A percentile compares a stretch with the other conserved stretches of the same genome.
Conservation (phyloP, 2,888 invertebrate species). For the Catocala nupta region DNA sequence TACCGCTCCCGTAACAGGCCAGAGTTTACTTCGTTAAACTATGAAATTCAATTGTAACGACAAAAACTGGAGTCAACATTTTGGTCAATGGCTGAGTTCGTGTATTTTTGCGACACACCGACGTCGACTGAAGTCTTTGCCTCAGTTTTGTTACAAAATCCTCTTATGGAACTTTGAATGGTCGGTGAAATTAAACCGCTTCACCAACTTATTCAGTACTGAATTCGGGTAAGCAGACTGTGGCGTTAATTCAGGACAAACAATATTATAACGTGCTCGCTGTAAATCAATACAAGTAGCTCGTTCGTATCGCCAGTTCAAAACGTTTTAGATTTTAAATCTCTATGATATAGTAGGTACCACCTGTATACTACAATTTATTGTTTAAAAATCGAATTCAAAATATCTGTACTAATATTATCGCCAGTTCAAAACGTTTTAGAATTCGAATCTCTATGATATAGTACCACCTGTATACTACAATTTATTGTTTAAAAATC, state of each 20-base stretch:
- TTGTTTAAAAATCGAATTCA: too few species aligned
- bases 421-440: too few species aligned
- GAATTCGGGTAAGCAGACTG: constrained; percentile 23
- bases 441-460: too few species aligned
- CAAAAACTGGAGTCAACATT: constrained; percentile 29
- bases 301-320: too few species aligned
- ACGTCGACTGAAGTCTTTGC: constrained; percentile 17
- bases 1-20: constrained; percentile 30
- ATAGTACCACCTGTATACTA: too few species aligned
- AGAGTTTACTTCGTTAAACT: constrained; percentile 42
- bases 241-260: background rate
- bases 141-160: constrained; percentile 60
- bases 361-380: too few species aligned
- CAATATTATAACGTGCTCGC: background rate
- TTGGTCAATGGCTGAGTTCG: constrained; percentile 12
- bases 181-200: constrained; percentile 66
- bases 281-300: too few species aligned
- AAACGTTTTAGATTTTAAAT: too few species aligned
- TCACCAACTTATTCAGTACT: constrained; percentile 53
- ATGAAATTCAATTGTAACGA: constrained; percentile 45
- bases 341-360: too few species aligned
- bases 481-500: too few species aligned
- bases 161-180: constrained; percentile 64
- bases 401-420: too few species aligned
- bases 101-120: constrained; percentile 36